Evolutionary conservation across 1,140 invertebrate genomes (phyloP), one percentile per base, ranked within the genome.

Genomic region (Eriosoma lanigerum): DNA sequence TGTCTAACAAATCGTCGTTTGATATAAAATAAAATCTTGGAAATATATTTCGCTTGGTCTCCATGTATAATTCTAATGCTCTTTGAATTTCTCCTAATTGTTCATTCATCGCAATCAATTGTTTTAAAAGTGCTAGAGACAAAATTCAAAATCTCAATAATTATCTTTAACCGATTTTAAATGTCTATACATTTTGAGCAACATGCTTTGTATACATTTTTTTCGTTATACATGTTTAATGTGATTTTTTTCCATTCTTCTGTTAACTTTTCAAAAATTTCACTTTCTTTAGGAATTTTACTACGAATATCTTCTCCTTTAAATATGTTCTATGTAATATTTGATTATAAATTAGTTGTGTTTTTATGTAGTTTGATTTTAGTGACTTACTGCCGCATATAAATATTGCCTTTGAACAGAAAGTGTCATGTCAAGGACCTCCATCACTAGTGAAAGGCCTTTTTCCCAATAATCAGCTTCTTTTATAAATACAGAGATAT

Each of bases 1-100:
- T 95, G 86, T 95, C 93, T 10, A 96, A 86, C 32, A 95, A 86
- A 85, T 95, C 93, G 85, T 95, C 93, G 86, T 96, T 95, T 9
- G 94, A 95, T 83, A 96, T 92, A 84, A 96, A 96, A 87, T 95
- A 96, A 85, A 94, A 93, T 83, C 91, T 85, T 70, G 94, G 94
- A 87, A 96, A 96, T 68, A 92, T 84, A 83, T 93, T 90, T 54
- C 94, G 86, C 85, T 96, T 96, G 0, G 91, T 92, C 87, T 96
- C 94, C 81, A 96, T 86, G 86, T 95, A 96, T 86, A 89, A 88
- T 88, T 94, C 92, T 83, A 96, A 84, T 70, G 92, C 89, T 85
- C 92, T 78, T 10, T 86, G 75, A 29, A 60, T 78, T 13, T 21
- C n/a, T 26, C 24, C 52, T 26, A 78, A 29, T 0, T n/a, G 38